These are phyloP conservation scores for Anser brachyrhynchus DNA, from an alignment of 2,113 vertebrate species.

Conservation along the genomic window DNA sequence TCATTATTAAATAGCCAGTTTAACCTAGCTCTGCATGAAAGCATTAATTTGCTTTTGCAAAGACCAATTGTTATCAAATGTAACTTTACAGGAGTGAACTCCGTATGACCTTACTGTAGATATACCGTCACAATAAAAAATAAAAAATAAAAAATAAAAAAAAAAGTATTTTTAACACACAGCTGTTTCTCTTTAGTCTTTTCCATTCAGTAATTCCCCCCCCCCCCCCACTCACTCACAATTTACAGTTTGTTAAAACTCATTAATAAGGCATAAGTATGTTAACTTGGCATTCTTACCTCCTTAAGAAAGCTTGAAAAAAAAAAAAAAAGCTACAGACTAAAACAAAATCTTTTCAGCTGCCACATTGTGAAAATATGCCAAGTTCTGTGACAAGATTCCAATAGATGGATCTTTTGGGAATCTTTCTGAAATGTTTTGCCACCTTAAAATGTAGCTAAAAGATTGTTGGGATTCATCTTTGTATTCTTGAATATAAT, in stretches of 20 bases:
- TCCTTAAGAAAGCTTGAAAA: neutral
- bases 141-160: constrained; percentile 66
- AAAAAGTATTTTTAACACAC: constrained; percentile 26
- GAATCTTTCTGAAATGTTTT: neutral
- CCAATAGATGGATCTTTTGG: neutral
- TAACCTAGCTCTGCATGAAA: constrained; percentile 45
- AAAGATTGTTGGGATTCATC: neutral
- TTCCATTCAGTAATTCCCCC: constrained; percentile 1
- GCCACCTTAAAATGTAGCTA: neutral
- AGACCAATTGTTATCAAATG: constrained; percentile 24
- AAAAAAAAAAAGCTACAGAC: neutral
- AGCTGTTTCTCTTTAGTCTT: constrained; percentile 62
- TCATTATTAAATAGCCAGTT: constrained; percentile 3
- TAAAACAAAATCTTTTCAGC: neutral
- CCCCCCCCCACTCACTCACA: neutral
- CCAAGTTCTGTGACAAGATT: neutral
- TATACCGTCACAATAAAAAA: constrained; percentile 53
- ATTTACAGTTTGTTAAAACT: neutral
- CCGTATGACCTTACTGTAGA: constrained; percentile 36
- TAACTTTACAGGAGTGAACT: constrained; percentile 64
- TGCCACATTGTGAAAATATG: neutral
- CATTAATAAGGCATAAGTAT: constrained; percentile 18
- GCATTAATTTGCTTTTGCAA: constrained; percentile 35
- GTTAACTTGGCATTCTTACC: neutral
- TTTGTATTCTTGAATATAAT: neutral